Conservation (phyloP, 2,113 vertebrate genomes). For the Pseudopodoces humilis region DNA sequence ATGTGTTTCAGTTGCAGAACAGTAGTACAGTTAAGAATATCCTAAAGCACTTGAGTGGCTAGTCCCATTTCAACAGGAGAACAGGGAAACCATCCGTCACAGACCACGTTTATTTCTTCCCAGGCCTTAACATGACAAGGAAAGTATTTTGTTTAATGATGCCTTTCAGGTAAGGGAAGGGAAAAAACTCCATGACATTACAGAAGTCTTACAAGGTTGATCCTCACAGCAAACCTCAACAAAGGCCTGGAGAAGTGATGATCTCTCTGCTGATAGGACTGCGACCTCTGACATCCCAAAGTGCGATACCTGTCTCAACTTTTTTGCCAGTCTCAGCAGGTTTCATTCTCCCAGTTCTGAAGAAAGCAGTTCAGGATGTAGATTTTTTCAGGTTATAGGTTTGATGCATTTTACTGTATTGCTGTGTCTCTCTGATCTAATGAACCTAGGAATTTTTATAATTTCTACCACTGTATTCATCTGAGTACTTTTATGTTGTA, state of each 20-base stretch:
- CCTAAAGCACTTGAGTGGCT: not conserved
- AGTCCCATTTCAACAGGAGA: constrained; percentile 5
- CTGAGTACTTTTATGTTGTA: not conserved
- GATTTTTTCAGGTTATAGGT: not conserved
- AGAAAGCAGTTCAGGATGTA: not conserved
- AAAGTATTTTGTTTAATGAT: not conserved
- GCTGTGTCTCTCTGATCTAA: not conserved
- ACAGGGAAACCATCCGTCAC: not conserved
- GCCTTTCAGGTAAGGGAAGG: not conserved
- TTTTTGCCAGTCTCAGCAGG: not conserved
- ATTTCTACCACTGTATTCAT: not conserved
- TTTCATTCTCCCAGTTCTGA: not conserved
- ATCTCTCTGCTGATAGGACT: not conserved
- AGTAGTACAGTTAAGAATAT: not conserved
- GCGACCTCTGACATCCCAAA: not conserved
- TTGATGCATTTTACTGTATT: not conserved
- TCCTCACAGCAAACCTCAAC: not conserved
- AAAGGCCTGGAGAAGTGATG: not conserved
- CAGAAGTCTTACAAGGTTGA: constrained; percentile 2
- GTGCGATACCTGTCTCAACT: not conserved
- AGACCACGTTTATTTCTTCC: constrained; percentile 1
- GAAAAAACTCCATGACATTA: constrained; percentile 7
- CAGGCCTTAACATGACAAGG: not conserved
- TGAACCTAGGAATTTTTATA: not conserved
- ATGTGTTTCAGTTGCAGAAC: constrained; percentile 21